Conservation (phyloP, 2,113 vertebrate species). For the Steatornis caripensis region DNA sequence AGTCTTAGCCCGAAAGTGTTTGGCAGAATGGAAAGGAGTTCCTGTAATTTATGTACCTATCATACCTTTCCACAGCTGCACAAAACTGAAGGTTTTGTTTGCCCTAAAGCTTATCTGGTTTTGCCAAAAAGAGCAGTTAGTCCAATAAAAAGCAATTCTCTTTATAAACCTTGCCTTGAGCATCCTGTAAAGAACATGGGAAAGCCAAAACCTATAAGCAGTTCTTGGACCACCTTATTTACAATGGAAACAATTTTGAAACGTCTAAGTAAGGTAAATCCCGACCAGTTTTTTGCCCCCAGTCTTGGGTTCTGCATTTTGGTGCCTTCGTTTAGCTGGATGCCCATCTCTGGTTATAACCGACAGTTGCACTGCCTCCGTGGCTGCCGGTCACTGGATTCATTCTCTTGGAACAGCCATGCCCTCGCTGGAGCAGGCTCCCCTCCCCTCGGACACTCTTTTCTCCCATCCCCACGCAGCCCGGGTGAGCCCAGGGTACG, state of each 20-base stretch:
- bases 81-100: neutral
- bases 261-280: neutral
- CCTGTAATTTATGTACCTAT: neutral
- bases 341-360: rapidly evolving
- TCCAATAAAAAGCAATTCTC: neutral
- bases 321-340: neutral
- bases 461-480: neutral
- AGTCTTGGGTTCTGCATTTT: neutral
- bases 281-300: neutral
- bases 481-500: rapidly evolving
- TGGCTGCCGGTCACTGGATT: rapidly evolving
- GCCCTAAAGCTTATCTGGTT: neutral
- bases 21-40: neutral
- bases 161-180: neutral
- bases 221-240: neutral
- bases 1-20: neutral
- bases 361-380: neutral
- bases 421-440: neutral
- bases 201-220: neutral
- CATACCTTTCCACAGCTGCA: neutral
- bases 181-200: neutral
- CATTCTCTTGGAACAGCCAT: neutral
- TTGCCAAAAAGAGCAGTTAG: neutral
- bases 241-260: neutral
- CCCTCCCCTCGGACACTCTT: neutral